These are phyloP conservation scores for Mylabris phalerata DNA, from an alignment of 1,140 invertebrate genomes.

Conservation along the genomic window DNA sequence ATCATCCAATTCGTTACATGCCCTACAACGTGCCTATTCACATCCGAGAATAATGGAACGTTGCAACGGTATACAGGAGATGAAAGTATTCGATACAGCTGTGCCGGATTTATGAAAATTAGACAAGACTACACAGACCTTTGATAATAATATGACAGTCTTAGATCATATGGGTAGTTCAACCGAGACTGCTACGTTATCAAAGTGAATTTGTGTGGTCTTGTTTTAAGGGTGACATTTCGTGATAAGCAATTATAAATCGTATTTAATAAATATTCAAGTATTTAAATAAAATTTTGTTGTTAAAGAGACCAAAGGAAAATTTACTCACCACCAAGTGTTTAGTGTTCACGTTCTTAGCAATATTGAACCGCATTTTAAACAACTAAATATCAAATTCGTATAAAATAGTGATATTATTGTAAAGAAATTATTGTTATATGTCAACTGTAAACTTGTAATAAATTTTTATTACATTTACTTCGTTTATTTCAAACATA, in stretches of 20 bases:
- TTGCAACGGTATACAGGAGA: conserved; percentile 36
- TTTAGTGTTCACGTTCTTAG: conserved; percentile 12
- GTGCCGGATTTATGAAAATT: conserved; percentile 41
- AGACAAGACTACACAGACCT: conserved; percentile 41
- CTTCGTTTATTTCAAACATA: too few relatives aligned
- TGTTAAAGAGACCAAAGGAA: not conserved
- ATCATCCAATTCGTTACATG: conserved; percentile 59
- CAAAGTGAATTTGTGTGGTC: conserved; percentile 26
- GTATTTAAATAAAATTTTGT: not conserved
- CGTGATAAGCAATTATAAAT: too few relatives aligned
- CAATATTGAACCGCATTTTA: conserved; percentile 6
- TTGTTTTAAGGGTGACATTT: too few relatives aligned
- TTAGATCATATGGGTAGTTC: conserved; percentile 36
- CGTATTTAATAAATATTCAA: not conserved
- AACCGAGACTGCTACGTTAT: conserved; percentile 34
- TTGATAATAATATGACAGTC: conserved; percentile 19
- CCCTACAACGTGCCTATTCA: conserved; percentile 46
- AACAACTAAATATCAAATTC: conserved; percentile 7
- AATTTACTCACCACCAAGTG: conserved; percentile 1
- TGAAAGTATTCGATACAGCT: conserved; percentile 30
- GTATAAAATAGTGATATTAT: conserved; percentile 9
- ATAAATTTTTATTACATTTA: too few relatives aligned
- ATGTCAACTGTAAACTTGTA: conserved; percentile 2
- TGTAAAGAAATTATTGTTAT: conserved; percentile 9
- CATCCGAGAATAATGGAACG: conserved; percentile 27